Conservation (phyloP, 2,797 vertebrate genomes). For the Australoheros facetus region DNA sequence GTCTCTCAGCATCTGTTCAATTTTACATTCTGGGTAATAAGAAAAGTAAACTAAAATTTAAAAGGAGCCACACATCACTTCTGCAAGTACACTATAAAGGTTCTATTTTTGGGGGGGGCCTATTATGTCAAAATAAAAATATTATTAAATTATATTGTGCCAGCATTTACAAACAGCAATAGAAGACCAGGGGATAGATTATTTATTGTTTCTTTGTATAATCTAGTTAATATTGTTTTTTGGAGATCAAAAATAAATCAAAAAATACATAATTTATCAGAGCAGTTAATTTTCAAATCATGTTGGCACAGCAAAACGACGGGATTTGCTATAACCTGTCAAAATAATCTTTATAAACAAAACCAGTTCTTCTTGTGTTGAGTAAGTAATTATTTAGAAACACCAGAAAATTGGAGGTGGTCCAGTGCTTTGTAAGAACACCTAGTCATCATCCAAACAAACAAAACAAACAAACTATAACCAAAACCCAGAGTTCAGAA, state of each 20-base stretch:
- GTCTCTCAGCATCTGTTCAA: neutral
- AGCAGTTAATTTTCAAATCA: neutral
- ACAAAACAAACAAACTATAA: neutral
- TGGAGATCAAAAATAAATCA: neutral
- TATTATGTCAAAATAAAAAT: neutral
- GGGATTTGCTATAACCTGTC: neutral
- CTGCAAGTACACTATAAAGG: neutral
- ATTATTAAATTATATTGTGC: neutral
- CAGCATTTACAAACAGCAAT: neutral
- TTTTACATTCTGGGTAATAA: neutral
- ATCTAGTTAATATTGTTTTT: neutral
- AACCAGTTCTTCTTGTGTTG: neutral
- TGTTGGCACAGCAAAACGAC: neutral
- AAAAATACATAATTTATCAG: neutral
- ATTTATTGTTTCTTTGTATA: neutral
- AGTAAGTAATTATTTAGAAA: neutral
- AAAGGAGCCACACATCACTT: neutral
- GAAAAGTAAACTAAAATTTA: neutral
- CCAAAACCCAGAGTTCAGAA: neutral
- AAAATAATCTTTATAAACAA: neutral
- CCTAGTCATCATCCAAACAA: neutral
- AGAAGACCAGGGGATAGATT: neutral
- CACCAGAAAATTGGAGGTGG: neutral
- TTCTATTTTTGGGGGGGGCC: neutral
- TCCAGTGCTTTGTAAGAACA: neutral